phyloP scores from a whole-genome alignment of 2,113 vertebrate species.

The Engystomops pustulosus region DNA sequence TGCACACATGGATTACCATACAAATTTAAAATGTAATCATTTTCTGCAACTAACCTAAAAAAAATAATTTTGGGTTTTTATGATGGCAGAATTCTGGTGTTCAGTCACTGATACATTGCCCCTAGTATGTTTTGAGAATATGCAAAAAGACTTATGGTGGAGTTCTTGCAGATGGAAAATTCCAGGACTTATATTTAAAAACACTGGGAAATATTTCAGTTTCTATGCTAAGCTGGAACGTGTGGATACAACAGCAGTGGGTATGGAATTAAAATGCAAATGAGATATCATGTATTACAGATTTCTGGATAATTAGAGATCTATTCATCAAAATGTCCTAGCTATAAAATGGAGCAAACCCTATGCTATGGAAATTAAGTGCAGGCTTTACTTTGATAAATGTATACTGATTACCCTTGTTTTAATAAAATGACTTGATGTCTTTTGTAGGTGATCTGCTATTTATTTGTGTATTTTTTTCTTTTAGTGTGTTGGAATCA shows the following conservation, averaged over 20 bases:
- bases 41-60: no score
- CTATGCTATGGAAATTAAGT: constrained; percentile 41
- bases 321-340: constrained; percentile 52
- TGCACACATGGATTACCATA: no score
- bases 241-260: constrained; percentile 7
- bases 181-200: not conserved
- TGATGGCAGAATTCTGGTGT: no score
- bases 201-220: not conserved
- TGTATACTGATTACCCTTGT: constrained; percentile 13
- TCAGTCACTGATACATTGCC: no score
- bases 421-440: constrained; percentile 48
- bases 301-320: constrained; percentile 47
- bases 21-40: no score
- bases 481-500: not conserved
- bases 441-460: not conserved
- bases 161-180: not conserved
- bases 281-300: constrained; percentile 45
- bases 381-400: constrained; percentile 52
- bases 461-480: no score
- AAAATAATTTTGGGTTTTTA: no score
- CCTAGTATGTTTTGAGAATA: no score
- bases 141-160: no score
- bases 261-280: constrained; percentile 49
- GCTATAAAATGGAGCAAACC: constrained; percentile 27
- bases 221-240: not conserved